Conservation (phyloP, 2,888 invertebrate genomes). For the Nezara viridula region DNA sequence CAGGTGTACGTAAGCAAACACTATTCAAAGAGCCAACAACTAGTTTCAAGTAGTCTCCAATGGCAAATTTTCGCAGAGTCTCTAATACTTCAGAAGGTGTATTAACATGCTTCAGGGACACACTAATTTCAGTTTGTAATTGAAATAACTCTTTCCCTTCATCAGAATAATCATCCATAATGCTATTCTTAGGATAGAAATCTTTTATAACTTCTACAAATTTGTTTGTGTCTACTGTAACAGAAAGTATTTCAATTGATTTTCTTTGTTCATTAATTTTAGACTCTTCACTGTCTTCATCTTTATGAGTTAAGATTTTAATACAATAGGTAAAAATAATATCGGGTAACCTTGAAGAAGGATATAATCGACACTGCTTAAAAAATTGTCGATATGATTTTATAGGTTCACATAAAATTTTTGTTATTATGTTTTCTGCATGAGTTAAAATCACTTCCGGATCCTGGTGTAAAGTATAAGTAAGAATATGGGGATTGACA, state of each 20-base stretch:
- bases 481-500: slow-evolving; percentile 34
- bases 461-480: slow-evolving; percentile 31
- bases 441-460: slow-evolving; percentile 21
- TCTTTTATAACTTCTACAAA: slow-evolving; percentile 49
- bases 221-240: slow-evolving; percentile 46
- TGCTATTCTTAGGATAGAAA: slow-evolving; percentile 52
- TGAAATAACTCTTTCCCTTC: slow-evolving; percentile 54
- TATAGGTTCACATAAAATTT: not conserved
- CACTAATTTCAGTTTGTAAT: slow-evolving; percentile 57
- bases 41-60: slow-evolving; percentile 63
- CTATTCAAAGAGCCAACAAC: slow-evolving; percentile 60
- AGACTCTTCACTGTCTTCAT: not conserved
- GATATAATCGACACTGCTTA: slow-evolving; percentile 50
- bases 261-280: slow-evolving; percentile 30
- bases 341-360: slow-evolving; percentile 48
- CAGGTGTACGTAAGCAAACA: slow-evolving; percentile 57
- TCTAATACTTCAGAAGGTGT: slow-evolving; percentile 57
- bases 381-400: slow-evolving; percentile 49
- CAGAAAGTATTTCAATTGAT: slow-evolving; percentile 57
- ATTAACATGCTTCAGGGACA: slow-evolving; percentile 56
- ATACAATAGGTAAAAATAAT: slow-evolving; percentile 30
- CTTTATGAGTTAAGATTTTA: slow-evolving; percentile 16
- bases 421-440: slow-evolving; percentile 1
- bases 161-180: slow-evolving; percentile 59
- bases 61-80: slow-evolving; percentile 59